Evolutionary conservation across 1,140 invertebrate genomes (phyloP).

Genomic region (Trigoniulus corallinus): DNA sequence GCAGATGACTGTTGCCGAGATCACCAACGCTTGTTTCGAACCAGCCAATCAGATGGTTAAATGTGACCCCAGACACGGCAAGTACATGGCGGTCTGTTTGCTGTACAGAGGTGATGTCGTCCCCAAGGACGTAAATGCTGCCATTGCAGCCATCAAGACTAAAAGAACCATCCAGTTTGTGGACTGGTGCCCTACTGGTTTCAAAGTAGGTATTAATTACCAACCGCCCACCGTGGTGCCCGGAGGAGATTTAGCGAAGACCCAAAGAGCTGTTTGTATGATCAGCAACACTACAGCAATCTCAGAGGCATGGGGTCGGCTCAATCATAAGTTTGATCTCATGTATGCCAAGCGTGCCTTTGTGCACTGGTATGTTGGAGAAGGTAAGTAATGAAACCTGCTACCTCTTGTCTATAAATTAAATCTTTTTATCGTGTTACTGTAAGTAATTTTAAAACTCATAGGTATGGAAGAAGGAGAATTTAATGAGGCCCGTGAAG

Average conservation of each 20-base stretch:
- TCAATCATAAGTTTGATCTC: constrained; percentile 49
- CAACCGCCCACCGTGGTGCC: constrained; percentile 41
- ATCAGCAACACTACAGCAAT: constrained; percentile 63
- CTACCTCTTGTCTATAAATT: constrained; percentile 10
- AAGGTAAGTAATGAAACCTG: constrained; percentile 32
- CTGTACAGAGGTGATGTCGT: constrained; percentile 32
- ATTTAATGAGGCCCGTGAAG: constrained; percentile 70
- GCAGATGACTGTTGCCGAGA: constrained; percentile 55
- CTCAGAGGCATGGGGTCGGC: constrained; percentile 50
- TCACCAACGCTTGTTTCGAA: constrained; percentile 66
- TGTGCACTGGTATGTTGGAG: constrained; percentile 69
- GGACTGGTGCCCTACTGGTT: constrained; percentile 65
- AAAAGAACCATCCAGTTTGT: constrained; percentile 67
- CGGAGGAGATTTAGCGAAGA: constrained; percentile 37
- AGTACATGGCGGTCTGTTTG: constrained; percentile 39
- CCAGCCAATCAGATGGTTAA: constrained; percentile 73
- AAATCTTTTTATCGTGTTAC: background rate
- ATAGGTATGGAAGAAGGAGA: constrained; percentile 57
- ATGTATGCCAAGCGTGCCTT: constrained; percentile 65
- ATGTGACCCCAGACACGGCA: constrained; percentile 43
- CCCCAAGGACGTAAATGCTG: constrained; percentile 46
- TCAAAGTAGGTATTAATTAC: constrained; percentile 37
- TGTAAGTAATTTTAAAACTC: background rate
- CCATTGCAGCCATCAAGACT: constrained; percentile 69
- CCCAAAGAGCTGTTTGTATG: constrained; percentile 40